Evolutionary conservation across 2,888 invertebrate genomes (phyloP).

Genomic region (Cheiracanthium punctorium): DNA sequence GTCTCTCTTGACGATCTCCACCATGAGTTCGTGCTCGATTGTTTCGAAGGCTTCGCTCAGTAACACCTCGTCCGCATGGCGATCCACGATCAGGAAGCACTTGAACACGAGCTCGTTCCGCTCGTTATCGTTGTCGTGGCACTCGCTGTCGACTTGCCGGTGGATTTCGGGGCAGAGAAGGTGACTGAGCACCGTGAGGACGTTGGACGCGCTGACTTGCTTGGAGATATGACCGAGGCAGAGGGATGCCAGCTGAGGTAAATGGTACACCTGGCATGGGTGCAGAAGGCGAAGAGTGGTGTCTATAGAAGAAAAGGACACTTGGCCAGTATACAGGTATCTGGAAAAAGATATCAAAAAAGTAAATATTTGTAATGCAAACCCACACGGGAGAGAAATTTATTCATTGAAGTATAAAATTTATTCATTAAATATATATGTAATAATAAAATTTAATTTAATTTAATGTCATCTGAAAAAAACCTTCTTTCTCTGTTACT

Average conservation of each 20-base stretch:
- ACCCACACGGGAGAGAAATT: too few relatives aligned
- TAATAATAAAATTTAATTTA: too few relatives aligned
- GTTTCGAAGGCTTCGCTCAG: slow-evolving; percentile 80
- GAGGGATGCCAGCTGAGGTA: slow-evolving; percentile 82
- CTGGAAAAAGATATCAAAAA: too few relatives aligned
- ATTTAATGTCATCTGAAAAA: too few relatives aligned
- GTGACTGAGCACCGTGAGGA: slow-evolving; percentile 53
- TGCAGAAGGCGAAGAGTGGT: slow-evolving; percentile 84
- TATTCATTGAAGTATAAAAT: too few relatives aligned
- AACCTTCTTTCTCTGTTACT: too few relatives aligned
- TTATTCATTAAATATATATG: too few relatives aligned
- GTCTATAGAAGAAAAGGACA: slow-evolving; percentile 80
- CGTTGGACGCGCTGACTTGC: slow-evolving; percentile 46
- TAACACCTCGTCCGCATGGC: slow-evolving; percentile 79
- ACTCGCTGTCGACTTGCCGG: slow-evolving; percentile 23
- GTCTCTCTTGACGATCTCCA: slow-evolving; percentile 82
- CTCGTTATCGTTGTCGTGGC: slow-evolving; percentile 72
- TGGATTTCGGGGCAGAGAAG: slow-evolving; percentile 45
- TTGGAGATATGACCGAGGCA: slow-evolving; percentile 80
- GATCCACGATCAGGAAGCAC: slow-evolving; percentile 82
- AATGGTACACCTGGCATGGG: slow-evolving; percentile 85
- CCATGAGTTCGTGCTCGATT: slow-evolving; percentile 81
- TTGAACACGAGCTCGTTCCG: slow-evolving; percentile 82
- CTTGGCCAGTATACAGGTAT: slow-evolving; percentile 82
- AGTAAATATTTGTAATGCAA: too few relatives aligned